Base-by-base conservation (phyloP, 2,888 invertebrate species). In the Liposcelis brunnea region DNA sequence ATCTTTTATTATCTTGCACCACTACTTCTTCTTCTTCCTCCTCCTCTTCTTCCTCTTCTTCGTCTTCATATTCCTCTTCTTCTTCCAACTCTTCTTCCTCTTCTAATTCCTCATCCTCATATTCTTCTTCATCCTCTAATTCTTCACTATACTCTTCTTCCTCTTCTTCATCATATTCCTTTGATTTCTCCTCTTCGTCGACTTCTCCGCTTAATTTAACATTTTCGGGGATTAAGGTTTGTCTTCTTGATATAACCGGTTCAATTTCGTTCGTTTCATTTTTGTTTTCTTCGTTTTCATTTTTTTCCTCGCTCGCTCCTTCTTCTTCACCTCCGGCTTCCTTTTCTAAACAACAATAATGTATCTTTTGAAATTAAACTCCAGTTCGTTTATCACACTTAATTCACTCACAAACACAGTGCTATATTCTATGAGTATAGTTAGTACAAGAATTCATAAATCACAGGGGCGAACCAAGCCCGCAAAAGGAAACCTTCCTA, bases 1-100 rank as follows among this genome's bases (percentile, higher is more conserved):
- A 52, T 78, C 77, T 44, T 58, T 58, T 18, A 49, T 1, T 73
- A 74, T 52, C 26, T 26, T 26, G 5, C 8, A 6, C 26, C 26
- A 6, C 26, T 26, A 6, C 26, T 43, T 67, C 65, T 15, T 65
- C 48, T 38, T 55, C 52, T 11, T 51, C 51, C 19, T 53, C 53
- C 35, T 51, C 52, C 7, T 50, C 51, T 21, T 50, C 53, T 44
- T 52, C 53, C 33, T 54, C 55, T n/a, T 51, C 52, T 36, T 55
- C 53, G 10, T 55, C 55, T 44, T 60, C 60, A 40, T 59, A 57
- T 45, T 63, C 62, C 12, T 61, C 61, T 21, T 56, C 55, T 21
- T 50, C 53, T 36, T 52, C 52, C 31, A 49, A 49, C 16, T 52
- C 50, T 26, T 52, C 54, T 31, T 54, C 53, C 18, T 54, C 51